Evolutionary conservation across 2,888 invertebrate species (phyloP).

Genomic region (Tenodera sinensis): DNA sequence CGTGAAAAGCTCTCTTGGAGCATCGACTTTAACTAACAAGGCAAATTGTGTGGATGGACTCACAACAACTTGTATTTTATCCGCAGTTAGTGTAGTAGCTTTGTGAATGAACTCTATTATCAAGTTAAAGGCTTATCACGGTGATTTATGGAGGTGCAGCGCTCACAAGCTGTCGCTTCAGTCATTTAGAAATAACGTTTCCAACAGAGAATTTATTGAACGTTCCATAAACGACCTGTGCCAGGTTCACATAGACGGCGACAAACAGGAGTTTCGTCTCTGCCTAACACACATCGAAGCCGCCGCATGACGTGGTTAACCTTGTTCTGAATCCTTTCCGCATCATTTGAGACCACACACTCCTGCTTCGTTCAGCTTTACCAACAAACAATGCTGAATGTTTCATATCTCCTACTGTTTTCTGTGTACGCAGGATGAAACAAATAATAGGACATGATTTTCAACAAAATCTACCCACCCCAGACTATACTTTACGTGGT

Average conservation of each 20-base stretch:
- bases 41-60: not conserved
- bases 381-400: no score
- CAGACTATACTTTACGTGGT: no score
- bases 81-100: not conserved
- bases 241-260: not conserved
- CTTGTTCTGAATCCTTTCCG: no score
- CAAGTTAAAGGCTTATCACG: not conserved
- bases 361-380: no score
- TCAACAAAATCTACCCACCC: no score
- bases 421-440: no score
- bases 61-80: not conserved
- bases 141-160: not conserved
- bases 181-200: not conserved
- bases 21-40: not conserved
- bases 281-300: not conserved
- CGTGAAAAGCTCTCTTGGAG: not conserved
- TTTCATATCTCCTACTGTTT: no score
- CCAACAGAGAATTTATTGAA: not conserved
- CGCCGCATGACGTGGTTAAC: no score
- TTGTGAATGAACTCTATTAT: not conserved
- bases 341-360: no score
- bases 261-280: no score
- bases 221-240: not conserved
- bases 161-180: not conserved
- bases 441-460: no score